Conservation (phyloP, 2,797 vertebrate species). For the Channallabes apus region DNA sequence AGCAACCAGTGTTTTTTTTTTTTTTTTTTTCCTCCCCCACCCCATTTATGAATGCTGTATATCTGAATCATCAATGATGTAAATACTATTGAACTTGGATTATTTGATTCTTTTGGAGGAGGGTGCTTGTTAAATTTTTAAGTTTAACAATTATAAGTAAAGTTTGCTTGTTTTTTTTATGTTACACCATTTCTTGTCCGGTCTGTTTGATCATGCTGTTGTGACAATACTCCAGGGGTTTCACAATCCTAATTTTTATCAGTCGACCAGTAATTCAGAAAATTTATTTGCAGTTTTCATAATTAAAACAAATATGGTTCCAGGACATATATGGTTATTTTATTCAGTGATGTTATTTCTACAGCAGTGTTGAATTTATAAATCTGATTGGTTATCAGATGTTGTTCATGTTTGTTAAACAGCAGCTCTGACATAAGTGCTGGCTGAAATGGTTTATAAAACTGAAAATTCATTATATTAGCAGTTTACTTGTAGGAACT, state of each 20-base stretch:
- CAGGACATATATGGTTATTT: not conserved
- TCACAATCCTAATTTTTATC: not conserved
- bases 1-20: slow-evolving; percentile 64
- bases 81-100: slow-evolving; percentile 72
- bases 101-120: slow-evolving; percentile 60
- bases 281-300: not conserved
- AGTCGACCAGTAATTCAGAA: not conserved
- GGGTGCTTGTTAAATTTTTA: slow-evolving; percentile 72
- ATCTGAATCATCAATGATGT: slow-evolving; percentile 71
- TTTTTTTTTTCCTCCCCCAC: slow-evolving; percentile 53
- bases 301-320: not conserved
- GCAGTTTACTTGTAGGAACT: not conserved
- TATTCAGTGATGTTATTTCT: no score
- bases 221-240: not conserved
- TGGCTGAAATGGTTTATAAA: not conserved
- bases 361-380: not conserved
- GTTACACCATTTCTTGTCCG: slow-evolving; percentile 51
- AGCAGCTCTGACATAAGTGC: not conserved
- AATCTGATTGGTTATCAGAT: not conserved
- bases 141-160: slow-evolving; percentile 72
- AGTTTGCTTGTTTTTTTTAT: slow-evolving; percentile 68
- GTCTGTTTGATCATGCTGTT: not conserved
- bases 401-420: not conserved
- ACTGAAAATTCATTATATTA: not conserved
- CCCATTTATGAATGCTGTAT: slow-evolving; percentile 70